Base-by-base conservation (phyloP, 2,888 invertebrate species). In the Doris montereyensis region DNA sequence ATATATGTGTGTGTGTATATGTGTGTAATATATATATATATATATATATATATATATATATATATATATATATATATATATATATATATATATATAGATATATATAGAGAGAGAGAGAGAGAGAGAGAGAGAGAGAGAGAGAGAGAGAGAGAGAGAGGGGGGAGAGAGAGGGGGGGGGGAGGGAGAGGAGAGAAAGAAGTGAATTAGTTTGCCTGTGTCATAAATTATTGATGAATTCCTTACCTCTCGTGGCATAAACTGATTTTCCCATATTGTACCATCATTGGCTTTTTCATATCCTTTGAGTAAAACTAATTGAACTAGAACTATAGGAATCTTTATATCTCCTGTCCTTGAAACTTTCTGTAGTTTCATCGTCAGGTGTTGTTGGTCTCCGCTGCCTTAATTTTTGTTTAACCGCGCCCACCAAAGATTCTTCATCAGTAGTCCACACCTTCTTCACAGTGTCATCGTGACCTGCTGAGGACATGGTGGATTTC, bases 391-490 rank as follows among this genome's bases (percentile, higher is more conserved):
- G 1, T 1, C 68, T 1, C 21, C 79, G 21, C 35, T 41, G 28
- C 8, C 79, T 75, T 28, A 79, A 24, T 35, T 58, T 75, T 26
- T 79, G 30, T 13, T 35, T 57, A 3, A 75, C 26, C 32, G 70
- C 79, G 28, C 52, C 60, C 65, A 87, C 79, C 2, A 87, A 81
- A 75, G 85, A 86, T 1, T 85, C 85, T 41, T 85, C 83, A 68
- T 86, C 86, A 34, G 85, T 85, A 76, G 86, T 84, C 88, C 87
- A 87, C 13, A 87, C 84, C 35, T 85, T 82, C 24, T 83, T 82
- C 62, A 88, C 70, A 1, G 85, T 84, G 30, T 82, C 82, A 78
- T 88, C 87, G 68, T 86, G 86, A 26, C 68, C 24, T 1, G 26
- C 8, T 35, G 77, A 71, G 4, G 57, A 17, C 35, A 77, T 41